Base-by-base conservation (phyloP, 2,113 vertebrate genomes). In the Anguilla japonica region DNA sequence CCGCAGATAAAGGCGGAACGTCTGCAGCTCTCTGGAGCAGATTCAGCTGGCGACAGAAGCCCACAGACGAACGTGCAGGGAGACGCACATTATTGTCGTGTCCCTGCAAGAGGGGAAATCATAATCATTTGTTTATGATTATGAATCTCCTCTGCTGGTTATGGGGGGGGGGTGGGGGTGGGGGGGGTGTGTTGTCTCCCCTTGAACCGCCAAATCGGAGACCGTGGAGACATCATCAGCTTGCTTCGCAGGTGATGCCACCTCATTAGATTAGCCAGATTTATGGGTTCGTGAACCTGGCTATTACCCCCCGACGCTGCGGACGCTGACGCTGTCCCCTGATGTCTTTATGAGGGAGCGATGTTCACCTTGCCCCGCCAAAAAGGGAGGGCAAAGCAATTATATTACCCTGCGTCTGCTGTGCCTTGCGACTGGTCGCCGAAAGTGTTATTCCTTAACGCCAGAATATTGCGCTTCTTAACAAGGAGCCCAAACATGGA, bases 211-310 rank as follows among this genome's bases (percentile, higher is more conserved):
- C 93, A 29, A 85, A 94, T 93, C 93, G 89, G 92, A 60, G 91
- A 92, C 90, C 89, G 89, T 92, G 91, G 91, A 91, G 92, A 92
- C 91, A 94, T 91, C 93, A 90, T 92, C 90, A 88, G 88, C 43
- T 3, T 46, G 88, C 83, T 90, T 84, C 89, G 93, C 93, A 95
- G 93, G 94, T 93, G 93, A 94, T 34, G 93, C 91, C 91, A 91
- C 92, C 94, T 94, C 94, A 94, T 94, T 95, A 93, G 92, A 93
- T 94, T 91, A 92, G 92, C 91, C 91, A 93, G 94, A 95, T 95
- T 96, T 95, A 95, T 91, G 89, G 92, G 89, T 93, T 92, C 92
- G 93, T 95, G 93, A 95, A 94, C 93, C 91, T 91, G 94, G 93
- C 95, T 95, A 95, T 93, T 93, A 93, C 92, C 92, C 89, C 92